phyloP scores from a whole-genome alignment of 2,888 invertebrate species.

The Spisula subtruncata region DNA sequence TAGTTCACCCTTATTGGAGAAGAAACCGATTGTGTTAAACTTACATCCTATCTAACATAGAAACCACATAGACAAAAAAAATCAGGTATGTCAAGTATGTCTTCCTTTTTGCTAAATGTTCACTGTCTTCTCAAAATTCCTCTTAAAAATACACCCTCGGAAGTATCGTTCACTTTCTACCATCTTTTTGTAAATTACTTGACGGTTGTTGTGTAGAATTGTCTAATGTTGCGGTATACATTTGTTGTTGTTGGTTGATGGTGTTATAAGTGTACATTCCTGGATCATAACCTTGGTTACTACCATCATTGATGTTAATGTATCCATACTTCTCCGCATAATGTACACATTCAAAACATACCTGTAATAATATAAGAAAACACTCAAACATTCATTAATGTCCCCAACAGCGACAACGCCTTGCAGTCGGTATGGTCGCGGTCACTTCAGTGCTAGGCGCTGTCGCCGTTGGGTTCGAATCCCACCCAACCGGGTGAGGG shows the following conservation, averaged over 20 bases:
- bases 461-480: too few species aligned
- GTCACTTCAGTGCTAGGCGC: too few species aligned
- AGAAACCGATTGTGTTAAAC: too few species aligned
- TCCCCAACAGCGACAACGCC: too few species aligned
- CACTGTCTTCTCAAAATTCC: too few species aligned
- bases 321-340: constrained; percentile 72
- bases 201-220: not conserved
- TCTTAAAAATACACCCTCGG: not conserved
- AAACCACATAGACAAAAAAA: too few species aligned
- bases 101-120: too few species aligned
- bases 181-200: not conserved
- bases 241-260: not conserved
- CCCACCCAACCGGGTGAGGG: too few species aligned
- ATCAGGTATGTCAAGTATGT: too few species aligned
- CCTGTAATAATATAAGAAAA: constrained; percentile 64
- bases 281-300: not conserved
- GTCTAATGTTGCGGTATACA: not conserved
- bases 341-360: constrained; percentile 76
- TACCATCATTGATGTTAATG: not conserved
- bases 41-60: too few species aligned
- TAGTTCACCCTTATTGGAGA: too few species aligned
- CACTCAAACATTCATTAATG: not conserved
- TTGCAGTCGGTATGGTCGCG: too few species aligned
- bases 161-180: not conserved
- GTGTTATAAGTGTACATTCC: not conserved